Percentiles rank a stretch among this genome's conserved stretches.
Evolutionary conservation across 2,888 invertebrate genomes (phyloP).

Genomic region (Calameuta idolon): DNA sequence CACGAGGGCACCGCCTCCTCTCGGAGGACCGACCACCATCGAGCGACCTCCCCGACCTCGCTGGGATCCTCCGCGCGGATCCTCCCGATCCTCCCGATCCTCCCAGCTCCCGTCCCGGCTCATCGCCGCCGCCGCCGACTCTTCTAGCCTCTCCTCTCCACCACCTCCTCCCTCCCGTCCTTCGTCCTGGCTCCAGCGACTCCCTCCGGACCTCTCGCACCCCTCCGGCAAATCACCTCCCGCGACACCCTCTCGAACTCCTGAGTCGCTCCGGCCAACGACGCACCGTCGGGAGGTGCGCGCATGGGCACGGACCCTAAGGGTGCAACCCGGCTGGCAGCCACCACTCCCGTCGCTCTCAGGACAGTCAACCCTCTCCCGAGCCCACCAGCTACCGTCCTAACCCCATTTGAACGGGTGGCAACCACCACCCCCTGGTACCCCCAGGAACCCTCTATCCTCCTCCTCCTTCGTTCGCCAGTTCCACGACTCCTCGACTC

Average conservation of each 20-base stretch:
- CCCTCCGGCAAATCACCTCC: constrained; percentile 4
- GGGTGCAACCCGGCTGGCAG: constrained; percentile 3
- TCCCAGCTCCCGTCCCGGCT: constrained; percentile 11
- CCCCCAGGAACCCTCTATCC: neutral
- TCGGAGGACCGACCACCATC: constrained; percentile 33
- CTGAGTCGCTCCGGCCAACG: neutral
- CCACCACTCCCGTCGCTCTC: constrained; percentile 3
- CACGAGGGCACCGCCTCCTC: constrained; percentile 48
- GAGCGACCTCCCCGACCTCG: constrained; percentile 10
- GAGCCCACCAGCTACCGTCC: neutral
- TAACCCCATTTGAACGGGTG: neutral
- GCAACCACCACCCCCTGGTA: neutral
- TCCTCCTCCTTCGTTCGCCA: neutral
- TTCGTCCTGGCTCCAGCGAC: constrained; percentile 13
- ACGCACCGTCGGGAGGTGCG: constrained; percentile 3
- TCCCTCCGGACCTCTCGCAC: constrained; percentile 9
- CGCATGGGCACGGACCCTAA: constrained; percentile 1
- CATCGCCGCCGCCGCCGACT: constrained; percentile 1
- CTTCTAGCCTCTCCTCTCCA: constrained; percentile 5
- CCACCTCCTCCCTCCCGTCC: constrained; percentile 11
- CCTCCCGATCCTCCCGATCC: constrained; percentile 33
- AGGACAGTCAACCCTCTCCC: neutral
- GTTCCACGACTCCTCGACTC: neutral
- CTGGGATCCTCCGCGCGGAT: neutral
- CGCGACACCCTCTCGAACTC: neutral